Base-by-base conservation (phyloP, 2,797 vertebrate species). In the Acipenser ruthenus region DNA sequence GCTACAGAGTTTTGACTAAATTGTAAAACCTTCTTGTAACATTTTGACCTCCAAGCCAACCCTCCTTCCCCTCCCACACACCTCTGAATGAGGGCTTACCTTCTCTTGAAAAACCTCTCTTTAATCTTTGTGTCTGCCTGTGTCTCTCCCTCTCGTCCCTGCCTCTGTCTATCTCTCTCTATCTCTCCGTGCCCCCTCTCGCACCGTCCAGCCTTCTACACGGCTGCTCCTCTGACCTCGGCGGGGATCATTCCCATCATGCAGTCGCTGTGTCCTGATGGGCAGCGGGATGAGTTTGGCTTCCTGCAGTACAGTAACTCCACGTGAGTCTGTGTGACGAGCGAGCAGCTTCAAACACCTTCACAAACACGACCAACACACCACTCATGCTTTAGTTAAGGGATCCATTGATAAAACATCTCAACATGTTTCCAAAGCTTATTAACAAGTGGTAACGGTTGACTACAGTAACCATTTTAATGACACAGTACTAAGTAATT, bases 301-400 rank as follows among this genome's bases (percentile, higher is more conserved):
- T 98, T 98, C 84, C 86, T 98, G 74, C 95, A 98, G 75, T 97
- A 98, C 71, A 93, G 94, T 79, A 96, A 98, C 81, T 98, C 95
- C 74, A 98, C 93, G 96, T 98, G 84, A 94, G 96, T 90, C 71
- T 62, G 55, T 37, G 23, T 37, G 23, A 37, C 23, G 23, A 37
- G 23, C 23, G 4, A 37, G 23, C 23, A 37, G 23, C 23, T 37
- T 37, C 23, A 37, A 37, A 37, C 23, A 37, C 23, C 23, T 37
- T 37, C 23, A 37, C 23, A 37, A 37, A 37, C 23, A 37, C 23
- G 2, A 2, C 23, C 23, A 37, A 37, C 23, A 37, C 23, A 37
- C 23, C 23, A 37, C 23, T 37, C 23, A 3, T 23, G 23, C 23
- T 37, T 37, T 37, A 37, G 23, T 3, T 37, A 37, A 37, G 23